Conservation (phyloP, 2,797 vertebrate genomes). For the Balearica regulorum region DNA sequence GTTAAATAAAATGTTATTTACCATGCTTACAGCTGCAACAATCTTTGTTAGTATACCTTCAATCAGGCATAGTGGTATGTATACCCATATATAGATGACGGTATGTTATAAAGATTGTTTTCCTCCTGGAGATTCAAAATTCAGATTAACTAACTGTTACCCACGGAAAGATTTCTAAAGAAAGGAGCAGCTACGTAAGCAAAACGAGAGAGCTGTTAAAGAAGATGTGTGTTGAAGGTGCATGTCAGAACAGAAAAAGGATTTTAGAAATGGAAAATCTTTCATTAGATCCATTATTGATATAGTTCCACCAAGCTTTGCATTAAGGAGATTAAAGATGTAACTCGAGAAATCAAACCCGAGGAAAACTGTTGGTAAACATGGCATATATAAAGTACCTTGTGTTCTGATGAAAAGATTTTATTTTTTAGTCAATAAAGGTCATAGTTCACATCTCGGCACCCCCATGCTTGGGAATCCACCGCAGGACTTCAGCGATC, state of each 20-base stretch:
- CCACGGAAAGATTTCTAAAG: neutral
- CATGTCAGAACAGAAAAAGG: neutral
- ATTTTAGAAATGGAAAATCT: constrained; percentile 49
- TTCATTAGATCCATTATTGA: constrained; percentile 1
- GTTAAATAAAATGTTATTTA: neutral
- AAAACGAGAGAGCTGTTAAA: neutral
- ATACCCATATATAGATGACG: neutral
- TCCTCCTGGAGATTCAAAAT: neutral
- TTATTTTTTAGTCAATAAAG: neutral
- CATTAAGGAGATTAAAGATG: neutral
- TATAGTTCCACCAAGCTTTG: neutral
- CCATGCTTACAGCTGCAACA: neutral
- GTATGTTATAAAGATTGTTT: neutral
- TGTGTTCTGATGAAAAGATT: neutral
- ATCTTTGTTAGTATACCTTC: neutral
- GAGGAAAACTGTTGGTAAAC: neutral
- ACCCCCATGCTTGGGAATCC: neutral
- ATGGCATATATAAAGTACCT: neutral
- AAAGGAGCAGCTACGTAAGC: neutral
- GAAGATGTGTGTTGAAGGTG: neutral
- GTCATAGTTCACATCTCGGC: neutral
- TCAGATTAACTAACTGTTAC: neutral
- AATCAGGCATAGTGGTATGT: neutral
- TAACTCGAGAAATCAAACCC: neutral
- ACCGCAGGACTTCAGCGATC: neutral